Evolutionary conservation across 2,113 vertebrate genomes (phyloP), one percentile per base, ranked within the genome.

Genomic region (Cricetomys ansorgei): DNA sequence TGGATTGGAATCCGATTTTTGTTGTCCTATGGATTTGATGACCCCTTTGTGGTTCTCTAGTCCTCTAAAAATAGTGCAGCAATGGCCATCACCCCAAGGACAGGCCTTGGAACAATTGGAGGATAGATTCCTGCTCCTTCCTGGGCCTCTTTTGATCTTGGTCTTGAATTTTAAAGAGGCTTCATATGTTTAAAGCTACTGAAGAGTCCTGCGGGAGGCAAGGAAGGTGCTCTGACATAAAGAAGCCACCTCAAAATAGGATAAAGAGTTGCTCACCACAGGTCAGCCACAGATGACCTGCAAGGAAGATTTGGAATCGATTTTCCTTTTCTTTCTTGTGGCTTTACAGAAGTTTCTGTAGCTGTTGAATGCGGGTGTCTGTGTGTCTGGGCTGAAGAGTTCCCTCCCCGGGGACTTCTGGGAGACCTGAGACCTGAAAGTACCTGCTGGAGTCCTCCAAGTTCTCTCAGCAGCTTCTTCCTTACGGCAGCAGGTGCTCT

Each of bases 381-480:
- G 23, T 83, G 73, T 72, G n/a, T 92, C 91, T 65, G 50, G 21
- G 21, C 40, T 76, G 79, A 79, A 31, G 48, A 43, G 70, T 43
- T 73, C 9, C 70, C 70, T 43, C 40, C 10, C 23, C 43, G 21
- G 40, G 21, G 10, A 9, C 70, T 37, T 25, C 40, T 73, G 70
- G 70, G 17, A 43, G 70, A 27, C 70, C 21, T 40, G 16, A 73
- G 40, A 21, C 40, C 21, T 73, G 70, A 69, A 93, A 79, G 89
- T n/a, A 89, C 73, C 95, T 62, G 31, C 50, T 96, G 92, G 85
- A 90, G 76, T 45, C 31, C 65, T 95, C 75, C 95, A 96, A 1
- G 9, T 88, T 31, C 76, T 88, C 91, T 62, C 80, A 53, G 45
- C 88, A 94, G 40, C 29, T 76, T 95, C 92, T 91, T 96, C 69